These are phyloP conservation scores for Apodemia duryi DNA, from an alignment of 2,888 invertebrate species.

Conservation along the genomic window DNA sequence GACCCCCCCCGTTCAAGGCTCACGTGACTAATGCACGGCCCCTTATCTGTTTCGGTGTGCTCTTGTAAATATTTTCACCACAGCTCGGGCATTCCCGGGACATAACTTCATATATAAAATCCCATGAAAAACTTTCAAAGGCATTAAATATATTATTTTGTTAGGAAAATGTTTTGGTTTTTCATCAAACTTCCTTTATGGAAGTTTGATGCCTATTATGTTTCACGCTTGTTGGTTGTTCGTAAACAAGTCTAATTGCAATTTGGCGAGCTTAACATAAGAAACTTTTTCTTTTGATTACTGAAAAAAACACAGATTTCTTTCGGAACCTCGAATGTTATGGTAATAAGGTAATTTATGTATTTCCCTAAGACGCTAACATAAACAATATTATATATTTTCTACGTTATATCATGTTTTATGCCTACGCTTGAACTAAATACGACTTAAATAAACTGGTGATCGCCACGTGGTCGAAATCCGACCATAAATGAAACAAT, in stretches of 20 bases:
- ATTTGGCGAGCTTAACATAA: background rate
- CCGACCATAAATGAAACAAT: too few relatives aligned
- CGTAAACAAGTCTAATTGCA: slow-evolving; percentile 3
- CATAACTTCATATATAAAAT: background rate
- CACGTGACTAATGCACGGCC: too few relatives aligned
- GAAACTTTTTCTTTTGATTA: background rate
- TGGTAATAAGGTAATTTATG: background rate
- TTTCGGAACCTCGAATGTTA: background rate
- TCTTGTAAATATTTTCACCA: background rate
- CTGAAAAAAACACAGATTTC: background rate
- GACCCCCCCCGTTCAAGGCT: too few relatives aligned
- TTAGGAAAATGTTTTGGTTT: background rate
- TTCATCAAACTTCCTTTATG: slow-evolving; percentile 5
- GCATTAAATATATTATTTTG: background rate
- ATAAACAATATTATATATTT: too few relatives aligned
- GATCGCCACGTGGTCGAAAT: too few relatives aligned
- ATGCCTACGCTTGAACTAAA: too few relatives aligned
- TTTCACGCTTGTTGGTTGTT: background rate
- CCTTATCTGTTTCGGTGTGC: background rate
- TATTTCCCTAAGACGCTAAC: background rate
- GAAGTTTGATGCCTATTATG: background rate
- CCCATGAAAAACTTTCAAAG: background rate
- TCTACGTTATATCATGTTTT: background rate
- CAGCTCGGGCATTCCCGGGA: background rate
- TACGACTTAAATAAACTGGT: too few relatives aligned